These are phyloP conservation scores for Drosophila borealis DNA, from an alignment of 2,888 invertebrate species.

Conservation along the genomic window DNA sequence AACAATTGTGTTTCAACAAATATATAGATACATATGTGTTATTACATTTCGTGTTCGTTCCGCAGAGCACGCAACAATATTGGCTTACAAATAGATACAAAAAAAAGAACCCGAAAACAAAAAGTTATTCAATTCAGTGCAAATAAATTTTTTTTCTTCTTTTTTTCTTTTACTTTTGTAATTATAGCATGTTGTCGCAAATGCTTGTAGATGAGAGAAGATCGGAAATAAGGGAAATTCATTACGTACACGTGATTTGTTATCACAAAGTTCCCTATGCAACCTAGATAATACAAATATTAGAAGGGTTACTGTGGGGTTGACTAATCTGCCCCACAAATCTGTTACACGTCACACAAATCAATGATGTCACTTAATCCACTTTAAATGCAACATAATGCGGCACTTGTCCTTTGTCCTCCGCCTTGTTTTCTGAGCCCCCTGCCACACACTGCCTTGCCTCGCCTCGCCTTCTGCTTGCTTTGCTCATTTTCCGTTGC, in stretches of 20 bases:
- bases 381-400: constrained; percentile 69
- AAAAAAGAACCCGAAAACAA: neutral
- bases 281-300: constrained; percentile 3
- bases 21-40: constrained; percentile 3
- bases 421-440: constrained; percentile 8
- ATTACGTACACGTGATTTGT: neutral
- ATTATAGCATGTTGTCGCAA: no score
- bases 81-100: constrained; percentile 12
- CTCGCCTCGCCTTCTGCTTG: neutral
- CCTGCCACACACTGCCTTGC: neutral
- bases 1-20: neutral
- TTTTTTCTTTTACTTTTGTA: no score
- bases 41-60: constrained; percentile 3
- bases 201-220: no score
- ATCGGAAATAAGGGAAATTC: no score
- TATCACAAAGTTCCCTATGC: neutral
- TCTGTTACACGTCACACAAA: constrained; percentile 55
- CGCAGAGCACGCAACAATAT: constrained; percentile 2
- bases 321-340: constrained; percentile 34
- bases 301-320: no score
- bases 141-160: no score
- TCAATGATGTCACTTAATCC: constrained; percentile 74
- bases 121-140: constrained; percentile 2
- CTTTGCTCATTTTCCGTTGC: constrained; percentile 41
- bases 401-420: constrained; percentile 49